Conservation (phyloP, 1,140 invertebrate genomes). For the Amyelois transitella region DNA sequence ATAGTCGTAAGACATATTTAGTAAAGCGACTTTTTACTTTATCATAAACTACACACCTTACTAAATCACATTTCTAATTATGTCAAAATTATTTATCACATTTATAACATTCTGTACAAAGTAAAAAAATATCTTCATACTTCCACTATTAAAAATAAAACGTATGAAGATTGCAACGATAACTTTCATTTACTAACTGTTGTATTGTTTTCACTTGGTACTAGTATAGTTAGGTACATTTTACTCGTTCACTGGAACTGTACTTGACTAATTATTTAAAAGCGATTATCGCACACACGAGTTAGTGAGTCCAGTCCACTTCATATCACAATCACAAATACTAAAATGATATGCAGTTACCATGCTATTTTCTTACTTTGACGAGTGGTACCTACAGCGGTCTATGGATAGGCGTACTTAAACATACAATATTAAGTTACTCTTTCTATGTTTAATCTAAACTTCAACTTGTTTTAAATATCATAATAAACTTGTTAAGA, state of each 20-base stretch:
- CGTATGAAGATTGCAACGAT: slow-evolving; percentile 37
- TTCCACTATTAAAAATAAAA: slow-evolving; percentile 59
- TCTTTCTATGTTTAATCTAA: slow-evolving; percentile 53
- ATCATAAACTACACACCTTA: slow-evolving; percentile 64
- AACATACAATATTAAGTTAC: slow-evolving; percentile 58
- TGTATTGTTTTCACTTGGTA: neutral
- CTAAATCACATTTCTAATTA: slow-evolving; percentile 71
- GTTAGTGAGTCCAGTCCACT: neutral
- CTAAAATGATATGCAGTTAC: slow-evolving; percentile 35
- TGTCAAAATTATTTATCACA: slow-evolving; percentile 72
- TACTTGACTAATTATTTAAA: slow-evolving; percentile 16
- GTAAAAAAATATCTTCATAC: slow-evolving; percentile 71
- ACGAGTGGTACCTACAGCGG: slow-evolving; percentile 9
- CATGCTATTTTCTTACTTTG: slow-evolving; percentile 14
- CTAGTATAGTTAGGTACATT: slow-evolving; percentile 2
- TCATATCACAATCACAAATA: slow-evolving; percentile 22
- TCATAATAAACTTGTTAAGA: slow-evolving; percentile 60
- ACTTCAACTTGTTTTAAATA: slow-evolving; percentile 56
- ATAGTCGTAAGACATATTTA: slow-evolving; percentile 60
- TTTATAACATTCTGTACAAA: slow-evolving; percentile 70
- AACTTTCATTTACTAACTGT: slow-evolving; percentile 3
- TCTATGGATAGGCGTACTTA: slow-evolving; percentile 34
- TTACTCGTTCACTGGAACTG: slow-evolving; percentile 17
- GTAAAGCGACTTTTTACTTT: slow-evolving; percentile 62
- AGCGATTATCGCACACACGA: slow-evolving; percentile 12